Percentiles rank a stretch among this genome's conserved stretches.
phyloP scores from a whole-genome alignment of 1,140 invertebrate species.

The Drosophila athabasca region DNA sequence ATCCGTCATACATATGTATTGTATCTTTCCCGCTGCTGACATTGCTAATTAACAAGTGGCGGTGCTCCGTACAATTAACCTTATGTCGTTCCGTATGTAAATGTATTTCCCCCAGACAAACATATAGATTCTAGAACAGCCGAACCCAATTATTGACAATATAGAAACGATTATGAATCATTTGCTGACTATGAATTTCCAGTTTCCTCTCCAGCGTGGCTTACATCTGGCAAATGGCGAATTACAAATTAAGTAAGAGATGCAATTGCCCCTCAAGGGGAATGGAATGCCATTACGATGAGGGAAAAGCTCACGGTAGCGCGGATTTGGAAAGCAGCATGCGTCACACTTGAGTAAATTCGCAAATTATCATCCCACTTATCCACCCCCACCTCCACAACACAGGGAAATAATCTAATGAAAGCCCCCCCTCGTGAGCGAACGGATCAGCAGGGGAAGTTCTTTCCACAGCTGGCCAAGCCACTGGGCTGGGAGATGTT shows the following conservation, averaged over 20 bases:
- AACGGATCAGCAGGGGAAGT: conserved; percentile 14
- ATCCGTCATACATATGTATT: neutral
- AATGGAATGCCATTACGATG: conserved; percentile 26
- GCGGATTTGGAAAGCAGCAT: conserved; percentile 19
- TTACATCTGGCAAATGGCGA: conserved; percentile 21
- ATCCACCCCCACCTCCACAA: neutral
- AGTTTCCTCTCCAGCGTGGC: conserved; percentile 1
- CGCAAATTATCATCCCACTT: conserved; percentile 33
- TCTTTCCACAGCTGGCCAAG: conserved; percentile 51
- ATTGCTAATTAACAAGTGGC: conserved; percentile 70
- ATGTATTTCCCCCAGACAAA: conserved; percentile 50
- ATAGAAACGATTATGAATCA: conserved; percentile 59
- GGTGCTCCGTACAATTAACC: conserved; percentile 68
- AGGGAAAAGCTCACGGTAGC: conserved; percentile 18
- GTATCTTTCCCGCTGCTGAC: conserved; percentile 16
- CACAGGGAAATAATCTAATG: conserved; percentile 7
- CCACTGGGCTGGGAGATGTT: conserved; percentile 4
- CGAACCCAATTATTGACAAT: conserved; percentile 42
- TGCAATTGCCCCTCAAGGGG: conserved; percentile 27
- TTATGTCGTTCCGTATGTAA: conserved; percentile 62
- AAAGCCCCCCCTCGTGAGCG: neutral
- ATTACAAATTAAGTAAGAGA: conserved; percentile 35
- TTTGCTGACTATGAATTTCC: conserved; percentile 34
- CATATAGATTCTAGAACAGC: neutral
- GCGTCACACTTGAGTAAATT: conserved; percentile 52